Conservation (phyloP, 1,140 invertebrate species). For the Rhagoletis zephyria region DNA sequence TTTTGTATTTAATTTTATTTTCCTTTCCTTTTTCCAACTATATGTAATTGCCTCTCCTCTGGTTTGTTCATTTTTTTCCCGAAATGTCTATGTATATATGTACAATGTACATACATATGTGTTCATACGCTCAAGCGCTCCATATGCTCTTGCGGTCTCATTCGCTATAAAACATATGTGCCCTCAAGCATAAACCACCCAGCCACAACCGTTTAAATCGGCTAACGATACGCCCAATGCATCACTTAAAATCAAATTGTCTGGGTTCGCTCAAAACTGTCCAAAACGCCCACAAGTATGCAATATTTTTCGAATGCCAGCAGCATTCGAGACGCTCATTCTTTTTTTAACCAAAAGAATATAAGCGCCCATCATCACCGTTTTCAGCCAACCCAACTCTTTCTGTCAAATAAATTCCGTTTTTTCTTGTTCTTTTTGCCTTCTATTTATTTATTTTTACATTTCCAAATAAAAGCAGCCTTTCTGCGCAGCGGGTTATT, state of each 20-base stretch:
- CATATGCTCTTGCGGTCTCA: too few species aligned
- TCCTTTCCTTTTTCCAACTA: too few species aligned
- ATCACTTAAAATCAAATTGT: background rate
- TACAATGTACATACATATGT: too few species aligned
- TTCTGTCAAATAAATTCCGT: too few species aligned
- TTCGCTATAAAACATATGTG: background rate
- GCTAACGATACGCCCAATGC: background rate
- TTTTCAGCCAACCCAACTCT: too few species aligned
- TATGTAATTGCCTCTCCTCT: too few species aligned
- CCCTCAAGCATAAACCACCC: background rate
- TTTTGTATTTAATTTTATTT: too few species aligned
- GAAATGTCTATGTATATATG: too few species aligned
- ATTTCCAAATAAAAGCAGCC: background rate
- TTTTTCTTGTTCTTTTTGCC: background rate
- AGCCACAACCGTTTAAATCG: background rate
- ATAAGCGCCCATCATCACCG: background rate
- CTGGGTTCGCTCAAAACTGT: background rate
- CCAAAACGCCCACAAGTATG: background rate
- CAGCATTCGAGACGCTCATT: background rate
- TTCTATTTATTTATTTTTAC: background rate
- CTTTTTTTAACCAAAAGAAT: background rate
- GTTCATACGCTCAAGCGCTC: too few species aligned
- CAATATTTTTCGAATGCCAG: background rate
- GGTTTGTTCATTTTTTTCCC: too few species aligned
- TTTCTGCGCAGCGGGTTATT: background rate